Percentiles rank a stretch among this genome's conserved stretches.
These are phyloP conservation scores for Mellilla xanthometata DNA, from an alignment of 2,888 invertebrate genomes.

Conservation along the genomic window DNA sequence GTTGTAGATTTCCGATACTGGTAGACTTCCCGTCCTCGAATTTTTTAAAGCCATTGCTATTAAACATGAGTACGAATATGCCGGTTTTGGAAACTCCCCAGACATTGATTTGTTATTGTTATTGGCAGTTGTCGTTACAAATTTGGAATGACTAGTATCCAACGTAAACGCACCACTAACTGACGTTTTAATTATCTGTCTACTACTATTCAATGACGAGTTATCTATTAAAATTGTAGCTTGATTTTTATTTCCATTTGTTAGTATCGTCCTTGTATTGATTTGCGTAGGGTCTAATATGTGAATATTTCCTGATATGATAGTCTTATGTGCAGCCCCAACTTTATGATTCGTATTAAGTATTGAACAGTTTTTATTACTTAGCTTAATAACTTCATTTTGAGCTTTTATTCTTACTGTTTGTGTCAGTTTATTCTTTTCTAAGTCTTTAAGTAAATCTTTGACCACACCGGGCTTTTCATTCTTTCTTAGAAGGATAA, in stretches of 20 bases:
- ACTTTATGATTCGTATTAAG: conserved; percentile 73
- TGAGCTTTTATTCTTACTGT: conserved; percentile 72
- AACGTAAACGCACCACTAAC: conserved; percentile 64
- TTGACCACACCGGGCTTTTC: conserved; percentile 82
- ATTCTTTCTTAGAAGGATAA: conserved; percentile 73
- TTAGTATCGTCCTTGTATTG: conserved; percentile 73
- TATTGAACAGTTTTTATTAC: conserved; percentile 73
- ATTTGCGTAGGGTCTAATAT: conserved; percentile 74
- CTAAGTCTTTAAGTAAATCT: conserved; percentile 84
- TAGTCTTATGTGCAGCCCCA: conserved; percentile 67
- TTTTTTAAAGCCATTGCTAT: conserved; percentile 99
- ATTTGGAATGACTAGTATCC: conserved; percentile 70
- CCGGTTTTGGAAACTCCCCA: conserved; percentile 95
- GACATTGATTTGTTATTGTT: conserved; percentile 63
- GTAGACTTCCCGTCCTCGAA: conserved; percentile 95
- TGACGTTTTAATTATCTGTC: conserved; percentile 77
- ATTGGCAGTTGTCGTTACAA: conserved; percentile 48
- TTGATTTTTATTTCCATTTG: conserved; percentile 72
- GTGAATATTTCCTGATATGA: conserved; percentile 80
- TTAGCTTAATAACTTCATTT: conserved; percentile 71
- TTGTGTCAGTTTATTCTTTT: conserved; percentile 55
- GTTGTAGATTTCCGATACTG: conserved; percentile 99
- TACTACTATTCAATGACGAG: conserved; percentile 69
- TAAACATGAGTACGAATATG: conserved; percentile 98
- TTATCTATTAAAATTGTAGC: conserved; percentile 78